A percentile compares a stretch with the other conserved stretches of the same genome.
These are phyloP conservation scores for Amphiduros pacificus DNA, from an alignment of 2,888 invertebrate genomes.

Conservation along the genomic window DNA sequence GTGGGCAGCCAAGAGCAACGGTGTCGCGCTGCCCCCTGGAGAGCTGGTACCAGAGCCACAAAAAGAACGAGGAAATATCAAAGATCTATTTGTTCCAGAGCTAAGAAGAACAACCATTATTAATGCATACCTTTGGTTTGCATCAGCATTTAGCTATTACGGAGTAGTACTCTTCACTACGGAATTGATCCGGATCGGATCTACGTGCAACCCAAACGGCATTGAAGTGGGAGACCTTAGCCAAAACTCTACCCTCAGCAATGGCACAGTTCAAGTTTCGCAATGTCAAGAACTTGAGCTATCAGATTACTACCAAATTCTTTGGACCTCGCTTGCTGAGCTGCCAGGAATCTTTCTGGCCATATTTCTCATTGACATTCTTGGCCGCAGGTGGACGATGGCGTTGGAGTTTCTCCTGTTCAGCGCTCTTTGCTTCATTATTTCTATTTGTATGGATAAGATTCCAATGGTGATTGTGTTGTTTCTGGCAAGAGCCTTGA, in stretches of 20 bases:
- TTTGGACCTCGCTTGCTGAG: not conserved
- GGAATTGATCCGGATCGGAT: conserved; percentile 1
- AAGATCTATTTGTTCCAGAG: conserved; percentile 10
- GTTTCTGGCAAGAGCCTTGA: not conserved
- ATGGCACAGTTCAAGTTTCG: too few relatives aligned
- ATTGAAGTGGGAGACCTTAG: too few relatives aligned
- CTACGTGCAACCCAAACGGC: conserved; percentile 6
- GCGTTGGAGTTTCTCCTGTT: not conserved
- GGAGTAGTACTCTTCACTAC: conserved; percentile 8
- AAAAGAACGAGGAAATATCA: not conserved
- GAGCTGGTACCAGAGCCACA: not conserved
- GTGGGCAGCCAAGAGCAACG: not conserved
- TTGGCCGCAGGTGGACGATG: not conserved
- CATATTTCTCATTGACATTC: conserved; percentile 1
- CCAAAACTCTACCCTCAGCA: too few relatives aligned
- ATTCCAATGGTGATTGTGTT: conserved; percentile 2
- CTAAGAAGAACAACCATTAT: too few relatives aligned
- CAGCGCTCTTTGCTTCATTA: not conserved
- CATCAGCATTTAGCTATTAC: conserved; percentile 2
- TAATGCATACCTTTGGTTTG: too few relatives aligned
- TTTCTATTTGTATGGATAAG: conserved; percentile 1
- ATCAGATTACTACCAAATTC: not conserved
- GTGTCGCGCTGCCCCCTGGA: conserved; percentile 4
- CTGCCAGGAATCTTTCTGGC: not conserved
- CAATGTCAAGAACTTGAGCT: too few relatives aligned